Conservation (phyloP, 2,888 invertebrate genomes). For the Plagiodera versicolora region DNA sequence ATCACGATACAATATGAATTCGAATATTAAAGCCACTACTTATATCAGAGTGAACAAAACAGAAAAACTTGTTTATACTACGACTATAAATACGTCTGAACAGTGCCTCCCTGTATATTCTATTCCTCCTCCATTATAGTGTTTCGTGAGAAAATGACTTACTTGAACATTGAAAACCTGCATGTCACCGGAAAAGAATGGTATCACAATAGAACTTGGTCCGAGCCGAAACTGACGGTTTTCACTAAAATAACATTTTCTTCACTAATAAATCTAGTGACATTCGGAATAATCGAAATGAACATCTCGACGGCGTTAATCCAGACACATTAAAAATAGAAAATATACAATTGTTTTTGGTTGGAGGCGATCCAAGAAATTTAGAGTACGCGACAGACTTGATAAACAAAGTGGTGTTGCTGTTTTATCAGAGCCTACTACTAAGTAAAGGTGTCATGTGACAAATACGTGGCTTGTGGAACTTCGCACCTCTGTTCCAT, state of each 20-base stretch:
- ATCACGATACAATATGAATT: too few relatives aligned
- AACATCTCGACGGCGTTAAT: conserved; percentile 19
- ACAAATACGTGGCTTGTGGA: neutral
- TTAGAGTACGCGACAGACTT: conserved; percentile 16
- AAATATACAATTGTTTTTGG: conserved; percentile 28
- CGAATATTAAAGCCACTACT: too few relatives aligned
- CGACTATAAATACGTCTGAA: too few relatives aligned
- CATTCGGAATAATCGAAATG: conserved; percentile 20
- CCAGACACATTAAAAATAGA: conserved; percentile 29
- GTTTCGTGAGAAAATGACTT: too few relatives aligned
- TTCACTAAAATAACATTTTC: neutral
- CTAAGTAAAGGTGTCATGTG: neutral
- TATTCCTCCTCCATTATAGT: too few relatives aligned
- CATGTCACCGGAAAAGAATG: too few relatives aligned
- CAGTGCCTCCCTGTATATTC: too few relatives aligned
- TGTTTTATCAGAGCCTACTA: conserved; percentile 11
- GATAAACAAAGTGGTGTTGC: conserved; percentile 22
- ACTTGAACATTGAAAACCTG: too few relatives aligned
- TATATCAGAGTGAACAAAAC: too few relatives aligned
- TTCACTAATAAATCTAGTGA: neutral
- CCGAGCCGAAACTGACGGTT: neutral
- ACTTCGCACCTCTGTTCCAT: too few relatives aligned
- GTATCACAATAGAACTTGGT: neutral
- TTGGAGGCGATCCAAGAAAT: conserved; percentile 29
- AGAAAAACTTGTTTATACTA: too few relatives aligned